These are phyloP conservation scores for Platycercus adscitus DNA, from an alignment of 2,113 vertebrate species.

Conservation along the genomic window DNA sequence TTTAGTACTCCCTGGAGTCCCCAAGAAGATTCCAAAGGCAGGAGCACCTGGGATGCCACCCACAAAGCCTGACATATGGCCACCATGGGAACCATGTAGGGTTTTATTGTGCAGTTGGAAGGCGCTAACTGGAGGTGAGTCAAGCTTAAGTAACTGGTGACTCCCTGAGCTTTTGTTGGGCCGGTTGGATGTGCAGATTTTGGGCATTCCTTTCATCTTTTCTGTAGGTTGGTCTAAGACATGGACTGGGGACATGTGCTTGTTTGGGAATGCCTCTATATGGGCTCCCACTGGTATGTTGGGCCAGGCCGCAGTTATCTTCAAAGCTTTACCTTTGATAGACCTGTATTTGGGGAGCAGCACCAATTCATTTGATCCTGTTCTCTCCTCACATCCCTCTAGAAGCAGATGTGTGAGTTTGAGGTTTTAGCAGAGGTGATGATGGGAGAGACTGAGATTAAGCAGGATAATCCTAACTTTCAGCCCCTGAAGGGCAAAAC, in stretches of 20 bases:
- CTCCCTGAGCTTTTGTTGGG: neutral
- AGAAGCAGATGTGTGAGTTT: neutral
- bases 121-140: neutral
- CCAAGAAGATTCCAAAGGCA: neutral
- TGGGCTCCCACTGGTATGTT: neutral
- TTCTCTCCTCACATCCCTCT: neutral
- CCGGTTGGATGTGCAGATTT: neutral
- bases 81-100: rapidly evolving
- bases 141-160: neutral
- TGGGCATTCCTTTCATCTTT: neutral
- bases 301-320: neutral
- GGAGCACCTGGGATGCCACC: neutral
- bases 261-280: neutral
- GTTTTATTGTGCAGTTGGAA: neutral
- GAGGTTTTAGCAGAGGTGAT: neutral
- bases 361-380: rapidly evolving
- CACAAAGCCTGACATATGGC: neutral
- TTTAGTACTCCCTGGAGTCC: neutral
- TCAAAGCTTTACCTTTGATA: neutral
- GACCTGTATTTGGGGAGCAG: neutral
- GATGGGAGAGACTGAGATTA: neutral
- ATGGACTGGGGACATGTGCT: neutral
- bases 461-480: neutral
- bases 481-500: neutral
- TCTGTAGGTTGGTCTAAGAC: neutral